These are phyloP conservation scores for Seriola aureovittata DNA, from an alignment of 2,113 vertebrate genomes.

Conservation along the genomic window DNA sequence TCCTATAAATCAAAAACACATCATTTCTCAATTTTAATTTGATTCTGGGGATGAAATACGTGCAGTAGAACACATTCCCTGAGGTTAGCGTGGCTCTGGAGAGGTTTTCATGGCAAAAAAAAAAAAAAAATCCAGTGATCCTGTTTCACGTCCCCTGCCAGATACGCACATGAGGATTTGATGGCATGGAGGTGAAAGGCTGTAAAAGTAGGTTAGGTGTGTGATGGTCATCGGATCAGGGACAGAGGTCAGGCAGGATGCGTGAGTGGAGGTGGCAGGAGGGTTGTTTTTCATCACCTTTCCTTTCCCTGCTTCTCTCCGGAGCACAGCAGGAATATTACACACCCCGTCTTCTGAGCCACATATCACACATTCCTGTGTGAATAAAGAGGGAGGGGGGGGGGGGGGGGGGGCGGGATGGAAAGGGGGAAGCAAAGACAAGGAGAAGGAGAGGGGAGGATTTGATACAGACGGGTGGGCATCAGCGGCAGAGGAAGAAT, in stretches of 20 bases:
- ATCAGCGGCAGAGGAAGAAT: constrained; percentile 42
- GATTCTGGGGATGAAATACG: not conserved
- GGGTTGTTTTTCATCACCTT: constrained; percentile 67
- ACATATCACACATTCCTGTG: constrained; percentile 82
- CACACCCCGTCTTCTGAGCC: constrained; percentile 74
- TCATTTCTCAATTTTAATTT: constrained; percentile 38
- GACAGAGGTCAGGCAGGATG: constrained; percentile 60
- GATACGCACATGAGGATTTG: not conserved
- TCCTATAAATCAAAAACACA: constrained; percentile 38
- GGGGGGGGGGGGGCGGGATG: constrained; percentile 26
- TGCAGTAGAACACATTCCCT: not conserved
- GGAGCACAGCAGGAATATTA: constrained; percentile 74
- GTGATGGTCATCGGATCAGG: not conserved
- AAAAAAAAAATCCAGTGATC: constrained; percentile 1
- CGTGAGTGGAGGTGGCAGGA: constrained; percentile 49
- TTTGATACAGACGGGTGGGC: constrained; percentile 53
- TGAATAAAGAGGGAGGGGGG: constrained; percentile 50
- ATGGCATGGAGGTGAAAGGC: constrained; percentile 28
- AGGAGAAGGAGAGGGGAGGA: constrained; percentile 41
- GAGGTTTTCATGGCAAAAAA: not conserved
- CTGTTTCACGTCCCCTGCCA: not conserved
- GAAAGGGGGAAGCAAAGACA: constrained; percentile 50
- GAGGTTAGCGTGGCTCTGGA: not conserved
- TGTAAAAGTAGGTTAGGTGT: constrained; percentile 18
- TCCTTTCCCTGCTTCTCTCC: constrained; percentile 63